Percentiles rank a stretch among this genome's conserved stretches.
Evolutionary conservation across 2,888 invertebrate genomes (phyloP).

Genomic region (Sturmia bella): DNA sequence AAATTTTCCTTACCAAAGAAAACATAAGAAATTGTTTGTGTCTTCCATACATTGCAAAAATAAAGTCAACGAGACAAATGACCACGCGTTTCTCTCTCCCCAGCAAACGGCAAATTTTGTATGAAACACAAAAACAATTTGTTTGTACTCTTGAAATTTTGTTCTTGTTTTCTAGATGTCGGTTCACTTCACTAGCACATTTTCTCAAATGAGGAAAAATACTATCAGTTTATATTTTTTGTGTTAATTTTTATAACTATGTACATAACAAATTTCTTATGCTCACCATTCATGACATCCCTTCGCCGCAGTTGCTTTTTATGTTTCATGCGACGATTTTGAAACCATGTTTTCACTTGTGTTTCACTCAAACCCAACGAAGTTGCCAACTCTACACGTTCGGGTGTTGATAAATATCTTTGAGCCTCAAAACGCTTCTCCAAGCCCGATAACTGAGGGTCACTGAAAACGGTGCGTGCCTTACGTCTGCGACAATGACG

Average conservation of each 20-base stretch:
- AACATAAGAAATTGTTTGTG: too few relatives aligned
- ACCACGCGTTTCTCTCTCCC: too few relatives aligned
- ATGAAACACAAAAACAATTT: too few relatives aligned
- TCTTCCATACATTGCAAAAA: too few relatives aligned
- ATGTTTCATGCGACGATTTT: conserved; percentile 98
- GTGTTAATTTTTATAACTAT: neutral
- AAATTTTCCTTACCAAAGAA: too few relatives aligned
- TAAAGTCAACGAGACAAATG: too few relatives aligned
- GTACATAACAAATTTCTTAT: conserved; percentile 4
- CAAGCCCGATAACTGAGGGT: conserved; percentile 91
- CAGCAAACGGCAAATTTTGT: too few relatives aligned
- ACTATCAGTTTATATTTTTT: too few relatives aligned
- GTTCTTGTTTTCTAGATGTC: too few relatives aligned
- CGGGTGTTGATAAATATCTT: conserved; percentile 97
- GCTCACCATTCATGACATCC: conserved; percentile 81
- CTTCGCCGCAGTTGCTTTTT: conserved; percentile 89
- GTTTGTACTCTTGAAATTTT: too few relatives aligned
- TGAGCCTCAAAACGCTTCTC: conserved; percentile 98
- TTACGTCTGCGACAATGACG: conserved; percentile 97
- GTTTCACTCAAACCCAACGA: conserved; percentile 97
- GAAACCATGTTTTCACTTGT: conserved; percentile 99
- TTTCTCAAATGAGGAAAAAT: too few relatives aligned
- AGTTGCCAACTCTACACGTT: conserved; percentile 95
- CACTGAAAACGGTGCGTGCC: conserved; percentile 95
- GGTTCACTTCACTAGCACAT: too few relatives aligned